These are phyloP conservation scores for Emydoidea blandingii DNA, from an alignment of 2,797 vertebrate species.

Conservation along the genomic window DNA sequence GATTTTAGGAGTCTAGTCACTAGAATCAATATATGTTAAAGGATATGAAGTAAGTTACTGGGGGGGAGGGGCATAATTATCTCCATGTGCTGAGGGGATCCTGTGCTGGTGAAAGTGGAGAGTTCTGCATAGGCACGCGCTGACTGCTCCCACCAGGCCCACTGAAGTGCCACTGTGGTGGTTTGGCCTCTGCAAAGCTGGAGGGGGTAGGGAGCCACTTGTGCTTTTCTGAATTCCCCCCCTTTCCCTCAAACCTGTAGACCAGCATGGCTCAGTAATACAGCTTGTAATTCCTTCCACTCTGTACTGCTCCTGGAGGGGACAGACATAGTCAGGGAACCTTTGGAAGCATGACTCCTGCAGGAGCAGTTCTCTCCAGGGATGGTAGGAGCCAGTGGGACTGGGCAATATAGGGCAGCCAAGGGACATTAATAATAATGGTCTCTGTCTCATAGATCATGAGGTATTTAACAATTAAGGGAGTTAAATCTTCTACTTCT, in stretches of 20 bases:
- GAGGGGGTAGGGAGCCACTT: neutral
- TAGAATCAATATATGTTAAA: neutral
- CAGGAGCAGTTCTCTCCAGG: neutral
- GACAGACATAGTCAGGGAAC: neutral
- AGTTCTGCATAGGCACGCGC: neutral
- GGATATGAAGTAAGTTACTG: neutral
- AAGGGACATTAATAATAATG: neutral
- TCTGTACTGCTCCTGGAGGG: neutral
- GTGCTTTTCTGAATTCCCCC: neutral
- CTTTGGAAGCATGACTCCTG: neutral
- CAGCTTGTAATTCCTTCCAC: neutral
- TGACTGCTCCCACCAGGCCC: neutral
- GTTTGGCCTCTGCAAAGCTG: neutral
- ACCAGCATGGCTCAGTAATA: neutral
- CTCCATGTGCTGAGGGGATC: neutral
- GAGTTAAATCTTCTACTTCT: neutral
- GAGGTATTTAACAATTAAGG: neutral
- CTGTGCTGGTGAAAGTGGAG: neutral
- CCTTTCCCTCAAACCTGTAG: neutral
- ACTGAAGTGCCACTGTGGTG: neutral
- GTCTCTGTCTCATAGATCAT: neutral
- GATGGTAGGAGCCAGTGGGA: accelerated
- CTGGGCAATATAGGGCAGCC: neutral
- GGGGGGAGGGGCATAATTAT: neutral
- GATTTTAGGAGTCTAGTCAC: neutral